A percentile compares a stretch with the other conserved stretches of the same genome.
Conservation (phyloP, 2,797 vertebrate genomes). For the Centroberyx gerrardi region DNA sequence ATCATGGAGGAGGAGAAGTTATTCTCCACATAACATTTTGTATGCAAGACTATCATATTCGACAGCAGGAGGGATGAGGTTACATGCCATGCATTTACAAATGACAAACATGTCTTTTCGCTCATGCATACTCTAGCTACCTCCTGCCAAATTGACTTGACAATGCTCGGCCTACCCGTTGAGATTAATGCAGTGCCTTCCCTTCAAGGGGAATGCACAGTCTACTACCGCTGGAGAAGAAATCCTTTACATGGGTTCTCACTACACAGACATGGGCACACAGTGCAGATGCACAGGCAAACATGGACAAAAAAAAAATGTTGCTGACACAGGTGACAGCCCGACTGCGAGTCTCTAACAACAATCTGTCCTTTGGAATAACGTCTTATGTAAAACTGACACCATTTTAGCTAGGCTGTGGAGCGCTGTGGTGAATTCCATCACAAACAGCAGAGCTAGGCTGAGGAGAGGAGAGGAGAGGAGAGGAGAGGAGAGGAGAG, state of each 20-base stretch:
- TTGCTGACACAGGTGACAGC: conserved; percentile 35
- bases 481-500: conserved; percentile 8
- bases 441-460: conserved; percentile 50
- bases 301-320: background rate
- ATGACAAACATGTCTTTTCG: conserved; percentile 70
- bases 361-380: conserved; percentile 38
- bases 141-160: conserved; percentile 61
- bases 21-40: conserved; percentile 63
- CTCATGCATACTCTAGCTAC: conserved; percentile 63
- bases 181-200: conserved; percentile 54
- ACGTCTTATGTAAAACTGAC: conserved; percentile 68
- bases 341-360: conserved; percentile 18
- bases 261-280: conserved; percentile 8
- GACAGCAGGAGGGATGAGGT: conserved; percentile 60
- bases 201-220: conserved; percentile 46
- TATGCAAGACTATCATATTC: conserved; percentile 65
- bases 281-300: conserved; percentile 10
- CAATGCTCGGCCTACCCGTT: conserved; percentile 52
- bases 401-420: conserved; percentile 70
- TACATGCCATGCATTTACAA: conserved; percentile 73
- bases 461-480: conserved; percentile 22
- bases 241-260: conserved; percentile 26
- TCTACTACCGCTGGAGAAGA: conserved; percentile 6
- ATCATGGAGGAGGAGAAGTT: conserved; percentile 68
- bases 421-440: conserved; percentile 47